phyloP scores from a whole-genome alignment of 2,888 invertebrate species.

The Hydroisotoma schaefferi region DNA sequence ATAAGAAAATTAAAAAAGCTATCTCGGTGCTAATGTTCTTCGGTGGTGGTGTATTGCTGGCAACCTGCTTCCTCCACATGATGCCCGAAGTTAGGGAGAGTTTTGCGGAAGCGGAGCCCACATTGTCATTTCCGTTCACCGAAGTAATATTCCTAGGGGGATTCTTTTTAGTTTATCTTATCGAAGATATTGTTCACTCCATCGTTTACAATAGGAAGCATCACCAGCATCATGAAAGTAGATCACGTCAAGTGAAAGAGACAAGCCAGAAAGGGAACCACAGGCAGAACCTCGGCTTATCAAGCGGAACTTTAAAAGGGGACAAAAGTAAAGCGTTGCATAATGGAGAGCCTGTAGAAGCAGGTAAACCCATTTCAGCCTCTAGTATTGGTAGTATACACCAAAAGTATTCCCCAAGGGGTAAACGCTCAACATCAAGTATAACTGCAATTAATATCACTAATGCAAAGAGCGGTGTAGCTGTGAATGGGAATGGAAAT shows the following conservation, averaged over 20 bases:
- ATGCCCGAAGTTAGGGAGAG: constrained; percentile 57
- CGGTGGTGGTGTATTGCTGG: constrained; percentile 60
- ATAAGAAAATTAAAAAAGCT: constrained; percentile 45
- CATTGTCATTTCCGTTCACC: constrained; percentile 52
- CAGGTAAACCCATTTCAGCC: too few relatives aligned
- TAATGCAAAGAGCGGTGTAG: neutral
- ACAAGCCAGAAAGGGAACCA: neutral
- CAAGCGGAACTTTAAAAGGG: neutral
- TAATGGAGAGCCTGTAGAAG: neutral
- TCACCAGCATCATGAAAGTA: too few relatives aligned
- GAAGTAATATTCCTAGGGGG: constrained; percentile 58
- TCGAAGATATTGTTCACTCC: constrained; percentile 55
- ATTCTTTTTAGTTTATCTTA: constrained; percentile 58
- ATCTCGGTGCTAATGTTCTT: constrained; percentile 53
- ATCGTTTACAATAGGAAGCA: constrained; percentile 47
- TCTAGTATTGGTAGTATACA: too few relatives aligned
- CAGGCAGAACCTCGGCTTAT: neutral
- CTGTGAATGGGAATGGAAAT: neutral
- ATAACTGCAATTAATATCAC: neutral
- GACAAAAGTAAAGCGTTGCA: constrained; percentile 5
- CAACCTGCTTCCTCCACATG: constrained; percentile 60
- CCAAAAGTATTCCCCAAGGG: too few relatives aligned
- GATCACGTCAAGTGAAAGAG: constrained; percentile 18
- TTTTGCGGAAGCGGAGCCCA: constrained; percentile 30
- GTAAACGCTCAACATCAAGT: neutral